Percentiles rank a stretch among this genome's conserved stretches.
These are phyloP conservation scores for Nephrotoma appendiculata DNA, from an alignment of 2,888 invertebrate genomes.

Conservation along the genomic window DNA sequence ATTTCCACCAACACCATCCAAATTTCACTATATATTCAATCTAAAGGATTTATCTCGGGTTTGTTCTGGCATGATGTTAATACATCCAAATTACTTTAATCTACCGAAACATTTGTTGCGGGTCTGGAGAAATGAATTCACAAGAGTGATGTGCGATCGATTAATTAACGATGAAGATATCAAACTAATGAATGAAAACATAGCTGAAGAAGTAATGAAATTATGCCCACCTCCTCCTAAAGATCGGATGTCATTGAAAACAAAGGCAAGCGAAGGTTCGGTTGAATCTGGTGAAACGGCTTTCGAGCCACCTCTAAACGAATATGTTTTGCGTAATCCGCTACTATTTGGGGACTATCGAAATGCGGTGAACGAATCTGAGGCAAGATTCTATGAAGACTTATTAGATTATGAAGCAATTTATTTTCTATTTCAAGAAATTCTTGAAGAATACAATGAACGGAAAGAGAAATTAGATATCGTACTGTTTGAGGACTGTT, in stretches of 20 bases:
- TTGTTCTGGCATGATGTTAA: slow-evolving; percentile 65
- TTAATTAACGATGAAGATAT: slow-evolving; percentile 42
- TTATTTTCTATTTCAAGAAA: slow-evolving; percentile 79
- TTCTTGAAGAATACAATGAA: slow-evolving; percentile 75
- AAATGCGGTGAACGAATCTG: slow-evolving; percentile 68
- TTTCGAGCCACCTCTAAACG: slow-evolving; percentile 31
- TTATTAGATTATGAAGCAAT: slow-evolving; percentile 79
- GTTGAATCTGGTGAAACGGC: not conserved
- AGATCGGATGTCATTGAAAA: not conserved
- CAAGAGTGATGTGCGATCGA: slow-evolving; percentile 74
- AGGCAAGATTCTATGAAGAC: slow-evolving; percentile 74
- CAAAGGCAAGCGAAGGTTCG: not conserved
- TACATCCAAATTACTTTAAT: slow-evolving; percentile 53
- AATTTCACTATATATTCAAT: slow-evolving; percentile 92
- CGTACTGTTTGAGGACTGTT: slow-evolving; percentile 80
- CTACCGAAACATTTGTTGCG: slow-evolving; percentile 57
- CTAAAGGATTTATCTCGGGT: slow-evolving; percentile 79
- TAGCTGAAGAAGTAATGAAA: slow-evolving; percentile 44
- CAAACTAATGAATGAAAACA: slow-evolving; percentile 41
- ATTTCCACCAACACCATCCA: slow-evolving; percentile 79
- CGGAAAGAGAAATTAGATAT: slow-evolving; percentile 55
- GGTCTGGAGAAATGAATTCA: slow-evolving; percentile 85
- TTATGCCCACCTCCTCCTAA: slow-evolving; percentile 24
- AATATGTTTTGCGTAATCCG: slow-evolving; percentile 67
- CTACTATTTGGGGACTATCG: slow-evolving; percentile 78